Evolutionary conservation across 2,888 invertebrate species (phyloP).

Genomic region (Nymphalis urticae): DNA sequence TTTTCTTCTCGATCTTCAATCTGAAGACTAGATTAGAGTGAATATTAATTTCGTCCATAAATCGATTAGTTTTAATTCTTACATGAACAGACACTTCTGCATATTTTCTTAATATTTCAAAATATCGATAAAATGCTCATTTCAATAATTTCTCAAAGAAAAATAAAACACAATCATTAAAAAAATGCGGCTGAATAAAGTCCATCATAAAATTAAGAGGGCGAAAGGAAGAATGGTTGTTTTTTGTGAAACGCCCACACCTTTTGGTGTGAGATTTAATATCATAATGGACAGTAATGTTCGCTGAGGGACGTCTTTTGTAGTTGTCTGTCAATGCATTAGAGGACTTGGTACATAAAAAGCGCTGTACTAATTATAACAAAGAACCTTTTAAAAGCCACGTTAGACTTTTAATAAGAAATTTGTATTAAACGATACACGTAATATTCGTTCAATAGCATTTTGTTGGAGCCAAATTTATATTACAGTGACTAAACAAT

Average conservation of each 20-base stretch:
- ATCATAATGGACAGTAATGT: constrained; percentile 48
- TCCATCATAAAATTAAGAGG: constrained; percentile 40
- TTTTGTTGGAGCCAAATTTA: no score
- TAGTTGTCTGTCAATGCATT: constrained; percentile 40
- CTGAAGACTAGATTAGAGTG: no score
- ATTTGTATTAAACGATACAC: background rate
- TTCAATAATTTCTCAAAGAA: no score
- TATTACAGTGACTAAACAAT: no score
- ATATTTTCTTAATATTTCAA: no score
- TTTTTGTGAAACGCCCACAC: constrained; percentile 40
- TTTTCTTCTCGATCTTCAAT: no score
- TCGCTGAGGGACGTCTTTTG: constrained; percentile 43
- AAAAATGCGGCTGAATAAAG: constrained; percentile 37
- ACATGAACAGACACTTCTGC: no score
- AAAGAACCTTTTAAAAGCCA: constrained; percentile 22
- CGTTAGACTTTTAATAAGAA: constrained; percentile 17
- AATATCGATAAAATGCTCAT: no score
- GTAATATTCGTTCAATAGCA: no score
- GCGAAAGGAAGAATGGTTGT: constrained; percentile 34
- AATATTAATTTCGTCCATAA: no score
- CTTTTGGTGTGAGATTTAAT: constrained; percentile 47
- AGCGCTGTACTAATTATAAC: constrained; percentile 23
- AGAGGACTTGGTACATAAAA: constrained; percentile 26
- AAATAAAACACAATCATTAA: background rate
- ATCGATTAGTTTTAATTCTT: no score